Base-by-base conservation (phyloP, 2,888 invertebrate genomes). In the Eupelmus urozonus region DNA sequence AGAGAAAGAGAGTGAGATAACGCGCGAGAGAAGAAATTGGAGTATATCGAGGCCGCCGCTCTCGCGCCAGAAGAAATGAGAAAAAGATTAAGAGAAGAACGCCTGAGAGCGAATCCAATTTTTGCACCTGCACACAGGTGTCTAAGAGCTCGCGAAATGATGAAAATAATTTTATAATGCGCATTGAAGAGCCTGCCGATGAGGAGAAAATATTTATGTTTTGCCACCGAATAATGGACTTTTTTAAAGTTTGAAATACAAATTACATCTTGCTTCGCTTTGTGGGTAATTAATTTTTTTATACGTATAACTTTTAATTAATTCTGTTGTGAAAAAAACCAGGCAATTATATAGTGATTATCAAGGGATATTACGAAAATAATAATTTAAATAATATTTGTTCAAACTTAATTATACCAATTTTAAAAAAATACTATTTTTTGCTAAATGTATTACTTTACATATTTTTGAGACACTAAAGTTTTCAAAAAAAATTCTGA, bases 91-190 rank as follows among this genome's bases (percentile, higher is more conserved):
- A 34, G 23, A 29, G 62, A 40, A 49, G 7, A 20, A 40, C 23
- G 59, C 57, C 57, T 18, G 51, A 51, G 63, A 65, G 63, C 65
- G 63, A 63, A 29, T 65, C 65, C 57, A 74, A 66, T 74, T 74
- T 66, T 74, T 66, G 57, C 59, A 74, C 66, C 66, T 66, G 66
- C 66, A 42, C n/a, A n/a, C n/a, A n/a, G 20, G 45, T 49, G n/a
- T 23, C 16, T 49, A 18, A 11, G n/a, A n/a, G 42, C 23, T 13
- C 1, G n/a, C n/a, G n/a, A n/a, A n/a, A 34, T 42, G 40, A 27
- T 23, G 40, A 53, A 40, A 51, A 71, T 72, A 71, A 60, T 23
- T 73, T 65, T 49, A 66, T 66, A 49, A 34, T 49, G 29, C 57
- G 34, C 18, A 2, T 74, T 74, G 23, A 74, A 4, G 20, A 13